Evolutionary conservation across 2,888 invertebrate genomes (phyloP), one percentile per base, ranked within the genome.

Genomic region (Hofmannophila pseudospretella): DNA sequence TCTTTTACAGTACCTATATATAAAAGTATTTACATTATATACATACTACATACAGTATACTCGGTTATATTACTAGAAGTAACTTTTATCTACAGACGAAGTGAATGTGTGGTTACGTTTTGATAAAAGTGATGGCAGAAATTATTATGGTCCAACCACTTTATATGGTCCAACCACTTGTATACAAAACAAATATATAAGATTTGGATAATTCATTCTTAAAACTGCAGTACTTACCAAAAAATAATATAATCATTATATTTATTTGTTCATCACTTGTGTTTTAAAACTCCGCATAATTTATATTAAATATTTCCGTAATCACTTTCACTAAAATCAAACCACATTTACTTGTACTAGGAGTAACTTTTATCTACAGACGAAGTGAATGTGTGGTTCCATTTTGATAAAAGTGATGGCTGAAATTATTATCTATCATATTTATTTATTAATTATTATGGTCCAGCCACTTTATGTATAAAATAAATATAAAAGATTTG

Each of bases 321-420:
- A 14, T 14, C 28, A 12, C 10, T 19, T 32, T 20, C 16, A 32
- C 7, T 7, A 32, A 20, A 11, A 32, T 9, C 11, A 8, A 20
- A 19, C 20, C 34, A 19, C 27, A 9, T 13, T 27, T 26, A 26
- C 32, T 77, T 81, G 84, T 85, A 84, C 80, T 70, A 70, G 74
- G 67, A 61, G 68, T 80, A 68, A 81, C 82, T 82, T 85, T 82
- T 85, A 85, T 81, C 84, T 68, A 81, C 80, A 82, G 75, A 81
- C 80, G 80, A 82, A 74, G 57, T 70, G 57, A 59, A 52, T 53
- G 58, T 51, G 58, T 55, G 66, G 69, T 51, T 48, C 53, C 60
- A 60, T 75, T 75, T 59, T 62, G 67, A 54, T 67, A 59, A 58
- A 64, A 49, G 34, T 38, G 32, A 38, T 34, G 43, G 31, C 31